A percentile compares a stretch with the other conserved stretches of the same genome.
These are phyloP conservation scores for Ommatoiulus sabulosus DNA, from an alignment of 2,888 invertebrate species.

Conservation along the genomic window DNA sequence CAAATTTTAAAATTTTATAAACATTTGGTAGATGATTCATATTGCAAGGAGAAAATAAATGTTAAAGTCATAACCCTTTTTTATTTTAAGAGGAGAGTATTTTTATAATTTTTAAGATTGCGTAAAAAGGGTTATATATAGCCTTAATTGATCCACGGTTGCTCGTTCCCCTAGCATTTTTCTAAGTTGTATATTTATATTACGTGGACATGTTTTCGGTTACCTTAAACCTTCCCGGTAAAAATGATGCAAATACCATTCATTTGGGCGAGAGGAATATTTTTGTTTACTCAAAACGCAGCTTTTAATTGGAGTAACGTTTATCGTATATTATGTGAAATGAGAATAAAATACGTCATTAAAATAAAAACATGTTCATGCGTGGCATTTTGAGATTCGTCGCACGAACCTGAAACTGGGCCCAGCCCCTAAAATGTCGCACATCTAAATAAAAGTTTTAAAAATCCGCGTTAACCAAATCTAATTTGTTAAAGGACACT, in stretches of 20 bases:
- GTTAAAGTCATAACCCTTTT: too few species aligned
- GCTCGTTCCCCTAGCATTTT: background rate
- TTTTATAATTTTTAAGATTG: too few species aligned
- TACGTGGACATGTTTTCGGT: background rate
- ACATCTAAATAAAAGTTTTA: background rate
- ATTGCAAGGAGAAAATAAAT: too few species aligned
- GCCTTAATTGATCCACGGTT: too few species aligned
- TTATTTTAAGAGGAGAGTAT: too few species aligned
- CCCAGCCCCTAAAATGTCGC: background rate
- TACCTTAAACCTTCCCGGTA: background rate
- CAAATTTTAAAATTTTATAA: too few species aligned
- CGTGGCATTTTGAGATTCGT: background rate
- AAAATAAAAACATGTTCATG: background rate
- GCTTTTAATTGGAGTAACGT: background rate
- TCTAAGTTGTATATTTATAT: background rate
- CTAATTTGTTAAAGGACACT: background rate
- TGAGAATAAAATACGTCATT: constrained; percentile 1
- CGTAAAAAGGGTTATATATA: too few species aligned
- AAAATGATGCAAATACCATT: background rate
- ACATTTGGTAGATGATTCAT: too few species aligned
- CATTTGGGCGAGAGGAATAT: background rate
- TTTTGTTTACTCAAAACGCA: background rate
- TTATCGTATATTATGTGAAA: background rate
- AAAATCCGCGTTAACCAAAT: background rate
- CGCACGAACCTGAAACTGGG: background rate